These are phyloP conservation scores for Paramisgurnus dabryanus DNA, from an alignment of 2,113 vertebrate species.

Conservation along the genomic window DNA sequence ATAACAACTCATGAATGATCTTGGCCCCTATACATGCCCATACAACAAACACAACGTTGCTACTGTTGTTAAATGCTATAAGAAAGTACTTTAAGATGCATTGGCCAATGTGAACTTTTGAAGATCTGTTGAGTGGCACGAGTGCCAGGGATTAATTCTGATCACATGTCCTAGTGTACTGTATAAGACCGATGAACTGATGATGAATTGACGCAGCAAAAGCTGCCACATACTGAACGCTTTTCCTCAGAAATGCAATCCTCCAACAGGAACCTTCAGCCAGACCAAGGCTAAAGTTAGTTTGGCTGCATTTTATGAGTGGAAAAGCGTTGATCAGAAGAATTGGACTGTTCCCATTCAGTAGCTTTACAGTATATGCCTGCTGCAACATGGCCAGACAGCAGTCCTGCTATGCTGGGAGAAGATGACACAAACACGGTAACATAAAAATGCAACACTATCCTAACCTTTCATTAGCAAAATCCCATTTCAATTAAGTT, in stretches of 20 bases:
- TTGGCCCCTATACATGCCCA: slow-evolving; percentile 7
- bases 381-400: background rate
- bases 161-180: background rate
- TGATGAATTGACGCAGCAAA: background rate
- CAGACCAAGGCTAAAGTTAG: slow-evolving; percentile 33
- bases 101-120: slow-evolving; percentile 20
- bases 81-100: background rate
- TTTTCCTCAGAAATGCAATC: slow-evolving; percentile 7
- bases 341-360: slow-evolving; percentile 1
- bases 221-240: background rate
- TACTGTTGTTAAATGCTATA: background rate
- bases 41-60: slow-evolving; percentile 15
- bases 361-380: background rate
- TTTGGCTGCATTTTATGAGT: slow-evolving; percentile 28
- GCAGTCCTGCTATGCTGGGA: background rate
- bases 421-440: background rate
- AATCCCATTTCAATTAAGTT: too few species aligned
- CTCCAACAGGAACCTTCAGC: background rate
- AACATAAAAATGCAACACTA: too few species aligned
- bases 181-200: background rate
- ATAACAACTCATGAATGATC: background rate
- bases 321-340: slow-evolving; percentile 7
- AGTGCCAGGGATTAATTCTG: background rate
- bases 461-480: too few species aligned
- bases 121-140: slow-evolving; percentile 5